Evolutionary conservation across 2,797 vertebrate species (phyloP), one percentile per base, ranked within the genome.

Genomic region (Chanos chanos): DNA sequence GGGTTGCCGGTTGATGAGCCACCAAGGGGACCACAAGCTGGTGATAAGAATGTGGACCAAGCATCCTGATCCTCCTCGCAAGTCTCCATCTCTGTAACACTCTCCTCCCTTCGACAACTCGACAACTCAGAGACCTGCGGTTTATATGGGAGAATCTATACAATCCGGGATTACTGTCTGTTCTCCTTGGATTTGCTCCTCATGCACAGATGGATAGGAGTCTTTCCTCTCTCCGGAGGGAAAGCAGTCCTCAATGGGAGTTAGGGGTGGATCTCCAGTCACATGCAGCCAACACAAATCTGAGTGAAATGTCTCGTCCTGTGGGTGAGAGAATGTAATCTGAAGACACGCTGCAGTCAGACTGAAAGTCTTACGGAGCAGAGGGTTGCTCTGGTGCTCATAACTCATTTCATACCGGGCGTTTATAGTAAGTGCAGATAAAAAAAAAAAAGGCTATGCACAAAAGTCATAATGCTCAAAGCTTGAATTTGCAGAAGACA

Each of bases 181-280:
- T 27, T 7, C 40, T 10, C 1, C 27, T 4, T 34, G 52, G 9
- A 25, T 1, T 4, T 21, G 7, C 18, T 77, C 61, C 0, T 59
- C 8, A 1, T 77, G 74, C 5, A 77, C 34, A 28, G 9, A 19
- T 16, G 84, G 79, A 54, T 86, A 81, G 3, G 56, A 25, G 6
- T 75, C 62, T 3, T 78, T 75, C 21, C 19, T 55, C 51, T 77
- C 74, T 4, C 73, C 70, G 22, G 60, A 63, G 27, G 80, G 70
- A 48, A 1, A 63, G 37, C 87, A 30, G 68, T 93, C 85, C 66
- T 82, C 74, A 16, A 98, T 73, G 18, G 91, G 85, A 1, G 71
- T 87, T 8, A 96, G 45, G 0, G 81, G 53, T 0, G 93, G 92
- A 54, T 98, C 94, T 0, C 44, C 78, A 48, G 80, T 59, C 6